Evolutionary conservation across 2,797 vertebrate species (phyloP).

Genomic region (Siniperca scherzeri): DNA sequence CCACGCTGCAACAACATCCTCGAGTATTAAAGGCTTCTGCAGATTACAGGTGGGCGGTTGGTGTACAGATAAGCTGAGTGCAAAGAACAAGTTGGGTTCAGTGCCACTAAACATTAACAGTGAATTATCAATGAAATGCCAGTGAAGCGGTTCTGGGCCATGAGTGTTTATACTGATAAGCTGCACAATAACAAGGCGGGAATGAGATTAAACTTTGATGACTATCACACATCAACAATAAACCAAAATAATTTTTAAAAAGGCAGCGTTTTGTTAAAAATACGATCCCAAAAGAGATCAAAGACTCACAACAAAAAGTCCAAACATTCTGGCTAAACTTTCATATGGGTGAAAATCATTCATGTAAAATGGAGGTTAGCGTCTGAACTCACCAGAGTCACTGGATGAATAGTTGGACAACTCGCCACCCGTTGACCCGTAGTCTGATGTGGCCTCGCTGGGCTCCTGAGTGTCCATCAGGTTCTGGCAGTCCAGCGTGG

Average conservation of each 20-base stretch:
- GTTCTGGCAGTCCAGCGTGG: conserved; percentile 83
- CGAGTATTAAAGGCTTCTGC: not conserved
- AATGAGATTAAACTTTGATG: not conserved
- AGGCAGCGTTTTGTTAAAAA: not conserved
- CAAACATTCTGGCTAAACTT: not conserved
- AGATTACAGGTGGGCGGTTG: conserved; percentile 35
- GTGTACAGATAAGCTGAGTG: conserved; percentile 38
- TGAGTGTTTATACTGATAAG: conserved; percentile 44
- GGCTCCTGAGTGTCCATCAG: conserved; percentile 73
- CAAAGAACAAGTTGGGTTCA: conserved; percentile 49
- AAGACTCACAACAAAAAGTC: not conserved
- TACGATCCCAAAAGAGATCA: not conserved
- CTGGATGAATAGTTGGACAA: conserved; percentile 80
- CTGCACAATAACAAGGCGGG: not conserved
- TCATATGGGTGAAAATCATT: rapidly evolving
- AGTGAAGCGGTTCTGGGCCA: not conserved
- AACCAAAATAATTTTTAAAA: not conserved
- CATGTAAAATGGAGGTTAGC: not conserved
- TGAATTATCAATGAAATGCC: conserved; percentile 38
- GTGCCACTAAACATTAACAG: conserved; percentile 61
- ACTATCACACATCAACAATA: not conserved
- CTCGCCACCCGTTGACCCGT: conserved; percentile 82
- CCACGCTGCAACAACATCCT: not conserved
- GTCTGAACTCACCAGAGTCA: conserved; percentile 85
- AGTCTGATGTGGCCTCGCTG: conserved; percentile 83